phyloP scores from a whole-genome alignment of 2,888 invertebrate genomes.

The Nesidiocoris tenuis region DNA sequence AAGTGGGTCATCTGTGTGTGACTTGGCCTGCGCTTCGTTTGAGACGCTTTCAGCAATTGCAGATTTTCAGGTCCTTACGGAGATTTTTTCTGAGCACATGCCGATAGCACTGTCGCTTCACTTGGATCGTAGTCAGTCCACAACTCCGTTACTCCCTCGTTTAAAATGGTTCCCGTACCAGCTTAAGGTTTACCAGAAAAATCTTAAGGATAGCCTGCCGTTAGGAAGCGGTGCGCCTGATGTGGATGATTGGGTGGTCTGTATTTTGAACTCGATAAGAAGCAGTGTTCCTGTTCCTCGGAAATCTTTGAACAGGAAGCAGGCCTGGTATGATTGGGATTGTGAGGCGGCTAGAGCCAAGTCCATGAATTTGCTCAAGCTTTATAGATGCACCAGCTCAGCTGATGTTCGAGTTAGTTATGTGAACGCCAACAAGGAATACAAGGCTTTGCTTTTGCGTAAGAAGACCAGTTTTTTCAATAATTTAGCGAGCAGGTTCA shows the following conservation, averaged over 20 bases:
- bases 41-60: not conserved
- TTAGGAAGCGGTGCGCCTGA: not conserved
- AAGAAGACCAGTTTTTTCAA: not conserved
- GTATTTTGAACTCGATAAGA: not conserved
- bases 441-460: not conserved
- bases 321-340: slow-evolving; percentile 24
- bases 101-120: not conserved
- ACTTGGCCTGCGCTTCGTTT: slow-evolving; percentile 12
- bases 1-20: slow-evolving; percentile 3
- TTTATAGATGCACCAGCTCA: not conserved
- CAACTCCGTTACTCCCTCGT: slow-evolving; percentile 4
- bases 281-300: too few relatives aligned
- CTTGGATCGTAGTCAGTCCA: not conserved
- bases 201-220: not conserved
- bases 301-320: not conserved
- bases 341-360: not conserved
- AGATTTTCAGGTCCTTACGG: slow-evolving; percentile 8
- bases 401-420: not conserved
- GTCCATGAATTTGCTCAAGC: slow-evolving; percentile 8
- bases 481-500: not conserved
- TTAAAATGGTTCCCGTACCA: slow-evolving; percentile 1
- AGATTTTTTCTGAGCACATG: slow-evolving; percentile 17
- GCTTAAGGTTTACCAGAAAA: not conserved
- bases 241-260: not conserved
- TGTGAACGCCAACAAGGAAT: not conserved